Evolutionary conservation across 2,113 vertebrate genomes (phyloP).

Genomic region (Cygnus buccinator): DNA sequence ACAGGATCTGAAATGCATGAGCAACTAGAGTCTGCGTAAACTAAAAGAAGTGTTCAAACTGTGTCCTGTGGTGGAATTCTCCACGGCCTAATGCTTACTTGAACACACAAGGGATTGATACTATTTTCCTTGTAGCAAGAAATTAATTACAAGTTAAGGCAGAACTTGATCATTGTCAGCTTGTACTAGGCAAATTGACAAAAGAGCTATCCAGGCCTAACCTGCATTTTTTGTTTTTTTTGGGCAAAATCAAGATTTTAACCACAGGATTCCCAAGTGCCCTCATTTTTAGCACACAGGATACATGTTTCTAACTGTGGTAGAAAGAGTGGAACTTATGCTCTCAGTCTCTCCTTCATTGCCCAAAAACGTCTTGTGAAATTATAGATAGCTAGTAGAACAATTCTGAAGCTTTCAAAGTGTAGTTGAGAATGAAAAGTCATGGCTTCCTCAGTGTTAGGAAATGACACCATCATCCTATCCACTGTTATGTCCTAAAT

Average conservation of each 20-base stretch:
- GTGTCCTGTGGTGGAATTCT: neutral
- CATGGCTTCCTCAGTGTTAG: neutral
- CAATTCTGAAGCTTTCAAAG: neutral
- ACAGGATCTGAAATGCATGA: neutral
- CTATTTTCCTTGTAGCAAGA: neutral
- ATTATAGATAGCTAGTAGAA: neutral
- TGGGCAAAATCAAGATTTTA: neutral
- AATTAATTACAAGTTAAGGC: neutral
- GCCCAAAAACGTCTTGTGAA: neutral
- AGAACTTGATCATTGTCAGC: neutral
- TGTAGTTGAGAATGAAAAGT: neutral
- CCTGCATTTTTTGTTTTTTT: neutral
- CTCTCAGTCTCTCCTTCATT: neutral
- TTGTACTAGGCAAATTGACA: neutral
- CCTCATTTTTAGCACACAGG: neutral
- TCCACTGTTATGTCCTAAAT: conserved; percentile 4
- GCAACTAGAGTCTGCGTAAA: neutral
- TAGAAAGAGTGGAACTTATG: neutral
- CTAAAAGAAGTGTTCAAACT: neutral
- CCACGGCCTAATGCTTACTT: neutral
- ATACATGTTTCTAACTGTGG: neutral
- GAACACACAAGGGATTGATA: neutral
- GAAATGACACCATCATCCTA: neutral
- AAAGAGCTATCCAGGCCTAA: neutral
- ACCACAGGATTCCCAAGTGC: neutral